A percentile compares a stretch with the other conserved stretches of the same genome.
Evolutionary conservation across 2,113 vertebrate species (phyloP).

Genomic region (Equus quagga): DNA sequence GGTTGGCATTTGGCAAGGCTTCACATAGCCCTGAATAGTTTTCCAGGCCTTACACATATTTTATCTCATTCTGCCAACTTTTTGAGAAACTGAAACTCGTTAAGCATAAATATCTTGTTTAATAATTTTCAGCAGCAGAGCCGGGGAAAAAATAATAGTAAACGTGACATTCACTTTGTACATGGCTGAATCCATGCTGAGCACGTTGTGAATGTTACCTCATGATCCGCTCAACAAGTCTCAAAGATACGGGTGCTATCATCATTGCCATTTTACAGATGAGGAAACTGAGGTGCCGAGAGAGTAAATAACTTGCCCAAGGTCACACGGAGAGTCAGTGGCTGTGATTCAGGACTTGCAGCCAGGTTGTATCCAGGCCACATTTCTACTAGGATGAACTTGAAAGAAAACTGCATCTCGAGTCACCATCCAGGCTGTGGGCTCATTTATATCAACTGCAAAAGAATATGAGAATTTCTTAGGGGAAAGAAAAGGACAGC

Average conservation of each 20-base stretch:
- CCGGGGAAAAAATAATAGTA: background rate
- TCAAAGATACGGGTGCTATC: background rate
- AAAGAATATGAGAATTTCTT: slow-evolving; percentile 38
- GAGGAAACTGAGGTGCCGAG: background rate
- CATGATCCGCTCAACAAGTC: background rate
- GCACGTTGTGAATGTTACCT: background rate
- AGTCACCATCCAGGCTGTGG: background rate
- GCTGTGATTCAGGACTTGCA: background rate
- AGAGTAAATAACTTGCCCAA: background rate
- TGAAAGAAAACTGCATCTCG: background rate
- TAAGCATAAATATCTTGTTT: slow-evolving; percentile 40
- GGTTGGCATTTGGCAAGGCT: slow-evolving; percentile 31
- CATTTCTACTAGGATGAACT: background rate
- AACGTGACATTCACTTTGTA: background rate
- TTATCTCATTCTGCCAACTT: slow-evolving; percentile 28
- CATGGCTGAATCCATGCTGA: background rate
- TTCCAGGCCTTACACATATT: background rate
- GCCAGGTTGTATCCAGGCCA: background rate
- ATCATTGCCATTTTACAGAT: background rate
- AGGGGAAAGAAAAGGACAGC: slow-evolving; percentile 13
- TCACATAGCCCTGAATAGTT: background rate
- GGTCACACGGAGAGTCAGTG: background rate
- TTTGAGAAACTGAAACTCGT: slow-evolving; percentile 37
- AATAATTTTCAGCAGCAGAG: background rate
- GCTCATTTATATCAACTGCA: background rate